Evolutionary conservation across 2,797 vertebrate genomes (phyloP).

Genomic region (Vultur gryphus): DNA sequence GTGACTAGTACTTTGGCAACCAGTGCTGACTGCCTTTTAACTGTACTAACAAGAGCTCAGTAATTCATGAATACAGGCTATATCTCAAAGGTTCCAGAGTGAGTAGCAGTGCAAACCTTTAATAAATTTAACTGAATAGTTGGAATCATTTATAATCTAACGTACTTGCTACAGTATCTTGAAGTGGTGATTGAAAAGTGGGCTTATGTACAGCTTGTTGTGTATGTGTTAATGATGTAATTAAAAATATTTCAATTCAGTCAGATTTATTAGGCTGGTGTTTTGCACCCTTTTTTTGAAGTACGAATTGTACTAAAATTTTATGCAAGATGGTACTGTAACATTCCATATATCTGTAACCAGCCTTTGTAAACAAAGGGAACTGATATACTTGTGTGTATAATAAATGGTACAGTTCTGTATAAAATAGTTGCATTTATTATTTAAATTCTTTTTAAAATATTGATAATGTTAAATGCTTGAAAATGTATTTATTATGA

Average conservation of each 20-base stretch:
- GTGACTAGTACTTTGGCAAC: constrained; percentile 70
- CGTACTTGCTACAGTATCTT: constrained; percentile 79
- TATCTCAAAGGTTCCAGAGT: constrained; percentile 63
- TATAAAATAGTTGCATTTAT: constrained; percentile 84
- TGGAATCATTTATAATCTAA: constrained; percentile 71
- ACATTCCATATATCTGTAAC: constrained; percentile 98
- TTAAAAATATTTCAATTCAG: constrained; percentile 78
- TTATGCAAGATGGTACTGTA: constrained; percentile 97
- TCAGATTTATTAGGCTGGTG: constrained; percentile 80
- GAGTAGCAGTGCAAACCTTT: constrained; percentile 74
- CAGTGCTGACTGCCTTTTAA: constrained; percentile 69
- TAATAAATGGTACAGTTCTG: constrained; percentile 98
- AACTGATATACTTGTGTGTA: constrained; percentile 88
- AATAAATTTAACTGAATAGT: constrained; percentile 73
- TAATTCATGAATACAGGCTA: constrained; percentile 61
- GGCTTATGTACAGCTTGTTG: constrained; percentile 90
- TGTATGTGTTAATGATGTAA: constrained; percentile 87
- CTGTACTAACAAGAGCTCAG: constrained; percentile 69
- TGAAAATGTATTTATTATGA: constrained; percentile 74
- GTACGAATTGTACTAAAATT: constrained; percentile 85
- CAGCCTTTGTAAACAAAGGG: constrained; percentile 89
- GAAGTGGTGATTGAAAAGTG: constrained; percentile 82
- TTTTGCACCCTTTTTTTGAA: constrained; percentile 89
- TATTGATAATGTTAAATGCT: constrained; percentile 73
- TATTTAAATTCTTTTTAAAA: constrained; percentile 77